Conservation (phyloP, 92 coral and sea anemone genomes). For the Zoanthus sansibaricus region DNA sequence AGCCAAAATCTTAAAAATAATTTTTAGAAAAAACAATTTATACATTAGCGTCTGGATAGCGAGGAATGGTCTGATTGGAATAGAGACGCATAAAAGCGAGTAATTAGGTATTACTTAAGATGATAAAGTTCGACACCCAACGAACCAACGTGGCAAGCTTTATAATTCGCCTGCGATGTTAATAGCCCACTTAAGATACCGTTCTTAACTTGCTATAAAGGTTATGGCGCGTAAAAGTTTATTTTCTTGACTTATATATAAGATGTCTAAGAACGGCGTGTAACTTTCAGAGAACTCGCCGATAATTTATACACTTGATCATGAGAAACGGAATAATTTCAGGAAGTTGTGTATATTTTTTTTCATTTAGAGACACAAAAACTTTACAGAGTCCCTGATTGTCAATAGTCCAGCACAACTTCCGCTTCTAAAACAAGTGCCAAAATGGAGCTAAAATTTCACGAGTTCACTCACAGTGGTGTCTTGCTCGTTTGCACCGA, state of each 20-base stretch:
- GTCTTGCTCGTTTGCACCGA: background rate
- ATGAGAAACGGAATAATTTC: background rate
- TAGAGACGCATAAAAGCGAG: background rate
- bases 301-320: background rate
- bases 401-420: background rate
- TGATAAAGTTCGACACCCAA: slow-evolving; percentile 10
- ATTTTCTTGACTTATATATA: too few species aligned
- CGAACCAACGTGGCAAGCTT: slow-evolving; percentile 37
- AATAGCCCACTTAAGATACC: background rate
- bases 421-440: background rate
- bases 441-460: background rate
- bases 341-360: slow-evolving; percentile 13
- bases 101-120: slow-evolving; percentile 28
- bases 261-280: background rate
- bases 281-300: background rate
- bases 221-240: background rate
- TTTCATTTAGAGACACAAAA: background rate
- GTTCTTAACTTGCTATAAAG: background rate
- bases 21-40: background rate
- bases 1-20: background rate
- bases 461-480: background rate
- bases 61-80: background rate
- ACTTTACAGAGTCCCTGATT: slow-evolving; percentile 3
- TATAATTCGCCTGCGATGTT: background rate
- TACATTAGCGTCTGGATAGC: background rate